Percentiles rank a stretch among this genome's conserved stretches.
Conservation (phyloP, 2,113 vertebrate genomes). For the Hemiscyllium ocellatum region DNA sequence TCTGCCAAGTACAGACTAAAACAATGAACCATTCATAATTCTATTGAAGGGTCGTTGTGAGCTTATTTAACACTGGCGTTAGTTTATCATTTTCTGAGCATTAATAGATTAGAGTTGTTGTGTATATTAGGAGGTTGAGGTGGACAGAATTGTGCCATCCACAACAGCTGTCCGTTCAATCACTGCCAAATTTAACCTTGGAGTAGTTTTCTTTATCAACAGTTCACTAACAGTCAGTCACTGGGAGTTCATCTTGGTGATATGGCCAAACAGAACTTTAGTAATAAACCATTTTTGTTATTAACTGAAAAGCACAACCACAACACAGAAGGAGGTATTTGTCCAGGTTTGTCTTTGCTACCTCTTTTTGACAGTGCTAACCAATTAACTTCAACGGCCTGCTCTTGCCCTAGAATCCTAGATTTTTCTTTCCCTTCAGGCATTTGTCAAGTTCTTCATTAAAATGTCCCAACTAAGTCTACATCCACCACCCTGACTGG, state of each 20-base stretch:
- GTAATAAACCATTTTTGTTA: background rate
- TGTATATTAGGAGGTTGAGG: background rate
- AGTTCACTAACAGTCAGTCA: background rate
- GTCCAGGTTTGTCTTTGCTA: no score
- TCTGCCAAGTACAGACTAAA: background rate
- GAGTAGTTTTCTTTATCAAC: background rate
- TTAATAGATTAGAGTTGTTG: background rate
- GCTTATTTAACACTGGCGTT: background rate
- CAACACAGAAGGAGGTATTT: background rate
- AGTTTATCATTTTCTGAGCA: background rate
- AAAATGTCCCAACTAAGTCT: no score
- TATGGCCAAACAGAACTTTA: background rate
- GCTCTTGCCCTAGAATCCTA: no score
- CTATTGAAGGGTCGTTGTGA: background rate
- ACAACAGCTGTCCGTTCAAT: background rate
- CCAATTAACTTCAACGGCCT: no score
- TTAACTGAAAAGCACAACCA: background rate
- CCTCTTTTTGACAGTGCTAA: no score
- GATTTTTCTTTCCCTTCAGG: no score
- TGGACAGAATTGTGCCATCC: background rate
- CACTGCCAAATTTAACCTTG: background rate
- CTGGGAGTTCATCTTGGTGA: background rate
- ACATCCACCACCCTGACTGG: no score
- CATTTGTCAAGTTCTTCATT: no score
- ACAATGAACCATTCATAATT: background rate